Base-by-base conservation (phyloP, 1,140 invertebrate genomes). In the Atta cephalotes region DNA sequence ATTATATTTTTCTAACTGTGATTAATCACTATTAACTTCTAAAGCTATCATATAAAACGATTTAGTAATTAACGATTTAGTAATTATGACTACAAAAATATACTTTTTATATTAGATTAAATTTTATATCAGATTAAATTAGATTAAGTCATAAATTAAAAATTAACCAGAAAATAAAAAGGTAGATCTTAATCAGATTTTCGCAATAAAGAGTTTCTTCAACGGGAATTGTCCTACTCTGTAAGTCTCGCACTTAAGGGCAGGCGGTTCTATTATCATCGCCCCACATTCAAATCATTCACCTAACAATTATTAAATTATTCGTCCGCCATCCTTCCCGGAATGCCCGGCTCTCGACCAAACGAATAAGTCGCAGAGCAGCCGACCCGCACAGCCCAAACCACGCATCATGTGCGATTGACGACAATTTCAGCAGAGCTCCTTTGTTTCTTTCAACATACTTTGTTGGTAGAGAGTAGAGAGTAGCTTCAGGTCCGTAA, bases 251-350 rank as follows among this genome's bases (percentile, higher is more conserved):
- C 35, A 18, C 18, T 72, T 56, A 63, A 84, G 70, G 56, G 62
- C 70, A 14, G 9, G 28, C n/a, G 25, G 3, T 65, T 28, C 21
- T 62, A 28, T 25, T 53, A 39, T 16, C 68, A 12, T 62, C n/a
- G n/a, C 56, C 56, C 25, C 70, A 28, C 70, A 76, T 84, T 84
- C 58, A 84, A 76, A 84, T 62, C 70, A 14, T 74, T 84, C 16
- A 51, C 53, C 56, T 84, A 84, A 84, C 28, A 84, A 84, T 84
- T 84, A 84, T 84, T 84, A 84, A 84, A 84, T 84, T 84, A 84
- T 84, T 84, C 56, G 18, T 31, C 18, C 70, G 80, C 68, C 80
- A 84, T 74, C 58, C 70, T 84, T 84, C 80, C 39, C 56, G 80
- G 80, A 84, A 84, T 58, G 39, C 56, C 18, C 18, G 74, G 51